Evolutionary conservation across 2,113 vertebrate genomes (phyloP).

Genomic region (Rhinolophus sinicus): DNA sequence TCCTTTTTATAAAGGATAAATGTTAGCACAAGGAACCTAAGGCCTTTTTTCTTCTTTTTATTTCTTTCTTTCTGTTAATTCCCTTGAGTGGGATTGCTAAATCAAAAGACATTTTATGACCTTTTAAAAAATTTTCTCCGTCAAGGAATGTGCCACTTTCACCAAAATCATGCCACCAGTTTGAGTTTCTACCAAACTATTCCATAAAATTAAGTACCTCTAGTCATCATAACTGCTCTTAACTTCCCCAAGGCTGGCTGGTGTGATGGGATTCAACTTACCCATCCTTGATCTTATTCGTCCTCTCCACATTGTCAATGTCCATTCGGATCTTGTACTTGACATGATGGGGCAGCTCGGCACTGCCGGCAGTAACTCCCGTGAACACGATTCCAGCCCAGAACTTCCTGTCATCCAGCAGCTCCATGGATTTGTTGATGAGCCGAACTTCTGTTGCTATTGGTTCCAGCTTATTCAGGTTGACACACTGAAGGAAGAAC

Average conservation of each 20-base stretch:
- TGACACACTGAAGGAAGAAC: conserved; percentile 90
- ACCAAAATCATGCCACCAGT: not conserved
- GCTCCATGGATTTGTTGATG: conserved; percentile 92
- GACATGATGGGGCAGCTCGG: conserved; percentile 90
- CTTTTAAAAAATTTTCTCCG: not conserved
- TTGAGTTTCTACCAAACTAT: not conserved
- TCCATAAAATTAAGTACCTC: not conserved
- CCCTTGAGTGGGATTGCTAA: not conserved
- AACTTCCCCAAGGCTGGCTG: not conserved
- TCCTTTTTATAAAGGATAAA: not conserved
- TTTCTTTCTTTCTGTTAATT: not conserved
- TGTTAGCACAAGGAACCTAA: not conserved
- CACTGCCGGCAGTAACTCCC: conserved; percentile 86
- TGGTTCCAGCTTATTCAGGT: conserved; percentile 96
- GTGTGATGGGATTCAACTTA: conserved; percentile 69
- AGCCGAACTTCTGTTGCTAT: conserved; percentile 91
- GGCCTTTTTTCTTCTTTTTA: not conserved
- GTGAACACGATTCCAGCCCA: conserved; percentile 97
- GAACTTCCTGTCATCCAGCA: conserved; percentile 95
- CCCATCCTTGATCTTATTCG: conserved; percentile 99
- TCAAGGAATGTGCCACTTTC: not conserved
- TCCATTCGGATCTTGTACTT: conserved; percentile 99
- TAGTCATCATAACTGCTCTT: not conserved
- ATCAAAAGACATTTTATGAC: not conserved
- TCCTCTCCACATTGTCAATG: conserved; percentile 98